Evolutionary conservation across 2,888 invertebrate genomes (phyloP), one percentile per base, ranked within the genome.

Genomic region (Eudemis profundana): DNA sequence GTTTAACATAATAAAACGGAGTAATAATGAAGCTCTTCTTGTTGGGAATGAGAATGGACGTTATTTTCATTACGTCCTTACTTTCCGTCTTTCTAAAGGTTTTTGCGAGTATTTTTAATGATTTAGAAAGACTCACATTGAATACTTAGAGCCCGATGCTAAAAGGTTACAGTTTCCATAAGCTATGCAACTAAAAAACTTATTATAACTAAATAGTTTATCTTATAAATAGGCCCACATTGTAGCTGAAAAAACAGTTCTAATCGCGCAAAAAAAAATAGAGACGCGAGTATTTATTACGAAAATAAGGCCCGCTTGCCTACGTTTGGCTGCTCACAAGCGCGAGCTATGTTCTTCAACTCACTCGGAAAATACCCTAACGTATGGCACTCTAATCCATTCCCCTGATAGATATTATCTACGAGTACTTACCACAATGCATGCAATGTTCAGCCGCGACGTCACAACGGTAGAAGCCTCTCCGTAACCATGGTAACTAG

Each of bases 401-500:
- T 72, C 71, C 71, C 72, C 71, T 71, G 72, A 74, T 73, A 72
- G 72, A 76, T 74, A 76, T 75, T 79, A 76, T 75, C 74, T 73
- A n/a, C n/a, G n/a, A n/a, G n/a, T n/a, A n/a, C n/a, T n/a, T n/a
- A 72, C 53, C 68, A 73, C 74, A 78, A 79, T 82, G 82, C 83
- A 85, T 75, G 77, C 74, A 74, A 69, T 72, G 69, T 71, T 74
- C 70, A 71, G 76, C 78, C 79, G 79, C 80, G 81, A 75, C 77
- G 75, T 74, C 70, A 73, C 76, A 72, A 72, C 73, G 74, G 76
- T 61, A 40, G 78, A 84, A 85, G 78, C 80, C 82, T 78, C 70
- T 70, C 70, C 82, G 89, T 92, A 75, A 69, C 77, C 81, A 89
- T 89, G 83, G 84, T 74, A 75, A 91, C 89, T 72, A 81, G 91